Evolutionary conservation across 1,140 invertebrate species (phyloP).

Genomic region (Anthonomus grandis): DNA sequence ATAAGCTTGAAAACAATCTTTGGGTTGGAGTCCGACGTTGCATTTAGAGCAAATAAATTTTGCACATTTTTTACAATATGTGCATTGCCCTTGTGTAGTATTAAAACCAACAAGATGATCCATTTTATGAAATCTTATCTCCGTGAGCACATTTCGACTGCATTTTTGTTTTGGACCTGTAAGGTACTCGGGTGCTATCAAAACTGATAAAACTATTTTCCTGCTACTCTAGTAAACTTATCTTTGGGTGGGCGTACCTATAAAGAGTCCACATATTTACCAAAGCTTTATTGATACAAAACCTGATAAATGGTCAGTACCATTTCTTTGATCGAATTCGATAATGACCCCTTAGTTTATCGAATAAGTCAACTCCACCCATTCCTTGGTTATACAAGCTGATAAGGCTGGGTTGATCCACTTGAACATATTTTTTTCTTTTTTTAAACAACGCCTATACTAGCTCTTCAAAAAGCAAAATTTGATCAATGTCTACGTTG

Average conservation of each 20-base stretch:
- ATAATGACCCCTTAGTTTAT: too few species aligned
- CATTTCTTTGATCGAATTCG: too few species aligned
- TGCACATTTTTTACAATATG: neutral
- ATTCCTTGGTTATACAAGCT: neutral
- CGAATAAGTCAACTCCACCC: neutral
- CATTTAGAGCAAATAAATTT: neutral
- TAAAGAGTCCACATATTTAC: neutral
- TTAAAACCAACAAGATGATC: neutral
- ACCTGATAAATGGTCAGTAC: too few species aligned
- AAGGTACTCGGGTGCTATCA: conserved; percentile 24
- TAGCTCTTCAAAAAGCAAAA: neutral
- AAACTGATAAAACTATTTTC: too few species aligned
- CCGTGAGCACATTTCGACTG: neutral
- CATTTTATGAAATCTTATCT: conserved; percentile 3
- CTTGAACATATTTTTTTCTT: neutral
- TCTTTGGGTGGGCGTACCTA: too few species aligned
- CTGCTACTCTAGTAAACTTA: too few species aligned
- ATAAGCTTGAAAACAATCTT: neutral
- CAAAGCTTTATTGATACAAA: neutral
- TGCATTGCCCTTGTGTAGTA: neutral
- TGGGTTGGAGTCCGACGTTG: neutral
- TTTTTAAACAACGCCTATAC: conserved; percentile 2
- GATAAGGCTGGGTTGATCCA: too few species aligned
- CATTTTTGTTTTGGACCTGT: neutral
- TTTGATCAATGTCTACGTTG: neutral